phyloP scores from a whole-genome alignment of 2,888 invertebrate species.

The Pammene aurita region DNA sequence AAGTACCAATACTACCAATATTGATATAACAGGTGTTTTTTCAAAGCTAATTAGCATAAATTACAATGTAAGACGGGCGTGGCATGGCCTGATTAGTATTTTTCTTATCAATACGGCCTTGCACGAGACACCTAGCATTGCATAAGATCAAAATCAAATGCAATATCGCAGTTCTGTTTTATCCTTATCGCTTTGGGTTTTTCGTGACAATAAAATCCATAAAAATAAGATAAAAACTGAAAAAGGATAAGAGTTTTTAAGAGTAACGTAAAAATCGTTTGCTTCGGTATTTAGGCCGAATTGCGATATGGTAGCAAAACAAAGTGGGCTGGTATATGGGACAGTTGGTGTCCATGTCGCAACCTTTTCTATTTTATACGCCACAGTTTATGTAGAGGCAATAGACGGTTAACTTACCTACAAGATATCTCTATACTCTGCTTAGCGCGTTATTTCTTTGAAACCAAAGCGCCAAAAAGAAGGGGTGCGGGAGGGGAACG shows the following conservation, averaged over 20 bases:
- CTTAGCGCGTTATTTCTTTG: no score
- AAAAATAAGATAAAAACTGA: no score
- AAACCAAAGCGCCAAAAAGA: no score
- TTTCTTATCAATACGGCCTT: slow-evolving; percentile 34
- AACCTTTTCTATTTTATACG: neutral
- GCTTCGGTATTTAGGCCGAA: slow-evolving; percentile 8
- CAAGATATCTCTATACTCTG: no score
- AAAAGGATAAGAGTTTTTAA: neutral
- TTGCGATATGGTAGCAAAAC: neutral
- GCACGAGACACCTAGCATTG: slow-evolving; percentile 20
- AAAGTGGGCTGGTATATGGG: slow-evolving; percentile 9
- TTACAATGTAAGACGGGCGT: slow-evolving; percentile 17
- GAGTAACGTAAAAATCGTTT: neutral
- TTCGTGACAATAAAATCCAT: neutral
- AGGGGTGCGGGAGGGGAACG: no score
- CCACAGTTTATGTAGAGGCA: neutral
- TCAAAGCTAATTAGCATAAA: slow-evolving; percentile 38
- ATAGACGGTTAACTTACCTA: neutral
- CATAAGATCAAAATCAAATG: slow-evolving; percentile 28
- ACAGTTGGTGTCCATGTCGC: slow-evolving; percentile 6
- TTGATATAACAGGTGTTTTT: neutral
- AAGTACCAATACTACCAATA: neutral
- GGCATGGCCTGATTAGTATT: slow-evolving; percentile 25
- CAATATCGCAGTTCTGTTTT: slow-evolving; percentile 10
- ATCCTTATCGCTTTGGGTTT: neutral